These are phyloP conservation scores for Trypoxylus dichotomus DNA, from an alignment of 1,140 invertebrate species.

Conservation along the genomic window DNA sequence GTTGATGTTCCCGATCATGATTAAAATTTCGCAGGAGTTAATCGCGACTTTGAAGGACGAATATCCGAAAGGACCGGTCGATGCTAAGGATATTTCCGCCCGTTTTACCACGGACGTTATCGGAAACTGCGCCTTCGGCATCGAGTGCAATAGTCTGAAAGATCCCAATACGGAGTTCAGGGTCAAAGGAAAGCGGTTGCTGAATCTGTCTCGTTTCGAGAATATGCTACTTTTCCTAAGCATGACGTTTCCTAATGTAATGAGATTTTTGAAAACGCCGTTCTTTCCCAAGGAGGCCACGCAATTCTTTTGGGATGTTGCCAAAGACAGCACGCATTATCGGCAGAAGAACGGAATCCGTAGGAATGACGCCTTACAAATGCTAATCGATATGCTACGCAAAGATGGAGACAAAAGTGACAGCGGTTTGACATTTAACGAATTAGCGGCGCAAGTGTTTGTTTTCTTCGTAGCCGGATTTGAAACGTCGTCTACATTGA, in stretches of 20 bases:
- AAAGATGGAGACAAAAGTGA: neutral
- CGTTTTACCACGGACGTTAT: conserved; percentile 62
- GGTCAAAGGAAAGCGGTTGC: neutral
- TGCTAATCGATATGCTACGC: conserved; percentile 8
- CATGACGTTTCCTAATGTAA: neutral
- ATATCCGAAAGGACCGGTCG: conserved; percentile 34
- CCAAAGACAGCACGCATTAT: neutral
- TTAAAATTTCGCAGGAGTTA: conserved; percentile 42
- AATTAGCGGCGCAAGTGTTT: conserved; percentile 33
- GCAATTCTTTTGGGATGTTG: conserved; percentile 15
- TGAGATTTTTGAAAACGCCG: neutral
- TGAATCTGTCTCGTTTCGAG: neutral
- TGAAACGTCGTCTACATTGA: conserved; percentile 54
- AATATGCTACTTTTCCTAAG: neutral
- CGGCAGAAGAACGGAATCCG: conserved; percentile 15
- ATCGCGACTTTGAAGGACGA: conserved; percentile 47
- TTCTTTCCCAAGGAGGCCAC: neutral
- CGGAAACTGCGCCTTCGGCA: conserved; percentile 57
- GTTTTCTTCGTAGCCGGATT: conserved; percentile 54
- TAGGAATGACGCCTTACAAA: conserved; percentile 29
- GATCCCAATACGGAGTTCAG: conserved; percentile 23
- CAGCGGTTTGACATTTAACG: conserved; percentile 19
- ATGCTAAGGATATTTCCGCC: conserved; percentile 49
- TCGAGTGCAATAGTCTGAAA: neutral
- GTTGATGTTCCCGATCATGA: conserved; percentile 50